Conservation (phyloP, 2,113 vertebrate genomes). For the Vulpes lagopus region DNA sequence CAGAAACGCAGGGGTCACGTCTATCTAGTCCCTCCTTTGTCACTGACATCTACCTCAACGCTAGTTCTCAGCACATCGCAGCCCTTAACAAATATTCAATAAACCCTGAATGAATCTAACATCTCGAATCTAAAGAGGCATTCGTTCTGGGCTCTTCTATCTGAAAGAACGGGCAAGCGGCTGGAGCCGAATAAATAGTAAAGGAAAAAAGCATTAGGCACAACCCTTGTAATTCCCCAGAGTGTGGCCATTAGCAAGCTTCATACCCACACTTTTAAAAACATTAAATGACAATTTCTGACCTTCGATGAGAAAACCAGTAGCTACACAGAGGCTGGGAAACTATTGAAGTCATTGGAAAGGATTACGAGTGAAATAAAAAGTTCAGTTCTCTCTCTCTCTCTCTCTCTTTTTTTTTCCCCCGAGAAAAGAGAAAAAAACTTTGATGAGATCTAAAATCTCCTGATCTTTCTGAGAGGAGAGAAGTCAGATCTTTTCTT, state of each 20-base stretch:
- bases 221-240: not conserved
- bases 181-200: not conserved
- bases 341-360: not conserved
- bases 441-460: slow-evolving; percentile 58
- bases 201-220: not conserved
- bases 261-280: not conserved
- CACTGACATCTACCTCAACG: not conserved
- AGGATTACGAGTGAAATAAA: slow-evolving; percentile 38
- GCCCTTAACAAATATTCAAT: not conserved
- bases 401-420: not conserved
- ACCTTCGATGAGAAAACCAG: slow-evolving; percentile 9
- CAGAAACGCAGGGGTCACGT: not conserved
- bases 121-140: not conserved
- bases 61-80: not conserved
- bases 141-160: not conserved
- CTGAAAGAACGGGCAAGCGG: not conserved
- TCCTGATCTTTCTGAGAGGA: slow-evolving; percentile 62
- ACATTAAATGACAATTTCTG: not conserved
- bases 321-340: not conserved
- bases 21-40: not conserved
- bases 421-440: not conserved
- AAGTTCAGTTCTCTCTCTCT: not conserved
- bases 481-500: slow-evolving; percentile 56
- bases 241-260: not conserved
- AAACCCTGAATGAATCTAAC: not conserved